Evolutionary conservation across 2,797 vertebrate genomes (phyloP), one percentile per base, ranked within the genome.

Genomic region (Pangasius djambal): DNA sequence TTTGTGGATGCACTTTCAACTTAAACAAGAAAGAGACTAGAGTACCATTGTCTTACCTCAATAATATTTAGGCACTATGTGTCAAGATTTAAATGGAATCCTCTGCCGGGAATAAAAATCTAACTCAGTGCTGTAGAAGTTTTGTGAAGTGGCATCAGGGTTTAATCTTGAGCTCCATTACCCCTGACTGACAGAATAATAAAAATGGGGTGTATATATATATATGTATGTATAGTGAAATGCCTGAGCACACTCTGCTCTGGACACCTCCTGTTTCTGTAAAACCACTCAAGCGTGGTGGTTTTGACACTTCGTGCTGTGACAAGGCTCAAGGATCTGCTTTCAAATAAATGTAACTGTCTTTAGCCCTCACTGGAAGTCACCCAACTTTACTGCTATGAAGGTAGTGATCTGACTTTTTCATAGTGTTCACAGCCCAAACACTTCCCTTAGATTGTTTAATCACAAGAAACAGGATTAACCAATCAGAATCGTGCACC

Each of bases 261-360:
- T 67, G 57, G 57, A 63, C 57, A 61, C 34, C 57, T 40, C 6
- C 34, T 50, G 82, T 67, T 84, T 84, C 40, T 84, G 25, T 83
- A 65, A 48, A 65, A 65, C 59, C 82, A 83, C 81, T 22, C 81
- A 63, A 63, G 81, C 37, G 20, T 83, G 55, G 22, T 40, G 57
- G 44, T 40, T 61, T 83, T 83, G 57, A 83, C 91, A 90, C 91
- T 90, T 87, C 91, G 91, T 93, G 93, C 92, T 92, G 93, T 78
- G 90, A 93, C 90, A 88, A 57, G 20, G 57, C 37, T 44, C 81
- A 25, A 61, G 63, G 63, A 44, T 83, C 34, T 63, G 34, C 34
- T 83, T 83, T 83, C 37, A 63, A 25, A 83, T 83, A 63, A 82
- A 63, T 63, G 57, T 40, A 83, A 83, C 57, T 44, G 52, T 79